phyloP scores from a whole-genome alignment of 2,888 invertebrate species.

The Phaedon cochleariae region DNA sequence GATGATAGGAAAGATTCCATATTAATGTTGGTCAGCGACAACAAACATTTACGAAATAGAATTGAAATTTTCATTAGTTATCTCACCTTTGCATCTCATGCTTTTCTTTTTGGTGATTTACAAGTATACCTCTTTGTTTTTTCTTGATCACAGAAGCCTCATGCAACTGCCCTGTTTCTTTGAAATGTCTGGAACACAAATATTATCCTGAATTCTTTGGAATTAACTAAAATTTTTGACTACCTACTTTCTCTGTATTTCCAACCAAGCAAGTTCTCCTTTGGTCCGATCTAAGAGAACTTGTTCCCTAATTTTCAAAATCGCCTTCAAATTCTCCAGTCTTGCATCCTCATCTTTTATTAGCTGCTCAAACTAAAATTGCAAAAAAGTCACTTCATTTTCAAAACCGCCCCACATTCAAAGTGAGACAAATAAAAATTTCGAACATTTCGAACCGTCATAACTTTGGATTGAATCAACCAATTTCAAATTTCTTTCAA shows the following conservation, averaged over 20 bases:
- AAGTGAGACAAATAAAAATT: too few relatives aligned
- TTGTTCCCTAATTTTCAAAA: conserved; percentile 74
- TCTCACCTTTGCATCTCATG: conserved; percentile 72
- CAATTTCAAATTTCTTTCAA: too few relatives aligned
- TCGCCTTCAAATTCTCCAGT: conserved; percentile 71
- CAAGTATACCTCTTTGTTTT: conserved; percentile 72
- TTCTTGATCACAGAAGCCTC: conserved; percentile 71
- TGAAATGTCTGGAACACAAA: conserved; percentile 58
- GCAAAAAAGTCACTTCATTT: conserved; percentile 5
- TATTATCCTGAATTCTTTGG: not conserved
- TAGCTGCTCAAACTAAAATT: conserved; percentile 66
- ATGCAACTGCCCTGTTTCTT: conserved; percentile 66
- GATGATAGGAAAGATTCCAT: too few relatives aligned
- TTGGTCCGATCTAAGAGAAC: conserved; percentile 73
- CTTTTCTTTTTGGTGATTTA: conserved; percentile 73
- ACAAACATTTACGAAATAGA: too few relatives aligned
- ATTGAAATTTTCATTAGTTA: too few relatives aligned
- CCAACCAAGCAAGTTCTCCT: conserved; percentile 71
- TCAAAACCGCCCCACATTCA: too few relatives aligned
- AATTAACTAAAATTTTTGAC: not conserved
- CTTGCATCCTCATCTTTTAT: conserved; percentile 74
- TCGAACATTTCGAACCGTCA: too few relatives aligned
- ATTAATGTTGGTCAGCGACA: too few relatives aligned
- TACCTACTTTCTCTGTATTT: conserved; percentile 69
- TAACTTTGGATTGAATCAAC: too few relatives aligned